Evolutionary conservation across 2,797 vertebrate species (phyloP).

Genomic region (Manis crassicaudata): DNA sequence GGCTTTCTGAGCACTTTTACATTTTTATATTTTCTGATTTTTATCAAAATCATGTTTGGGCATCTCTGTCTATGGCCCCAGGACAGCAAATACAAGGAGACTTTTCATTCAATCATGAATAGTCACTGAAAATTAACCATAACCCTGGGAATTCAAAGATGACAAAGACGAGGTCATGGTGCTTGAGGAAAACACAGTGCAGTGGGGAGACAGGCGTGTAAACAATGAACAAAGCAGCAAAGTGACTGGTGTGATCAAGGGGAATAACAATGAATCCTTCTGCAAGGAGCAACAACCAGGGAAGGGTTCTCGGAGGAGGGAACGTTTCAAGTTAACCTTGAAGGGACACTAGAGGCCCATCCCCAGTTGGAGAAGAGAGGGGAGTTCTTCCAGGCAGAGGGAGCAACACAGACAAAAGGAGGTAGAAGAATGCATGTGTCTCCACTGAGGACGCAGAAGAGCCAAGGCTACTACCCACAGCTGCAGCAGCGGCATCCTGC

Average conservation of each 20-base stretch:
- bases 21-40: neutral
- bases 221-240: neutral
- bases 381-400: neutral
- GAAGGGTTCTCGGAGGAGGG: neutral
- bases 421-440: neutral
- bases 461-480: neutral
- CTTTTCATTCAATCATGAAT: neutral
- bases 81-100: conserved; percentile 4
- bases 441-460: neutral
- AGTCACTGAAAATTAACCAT: conserved; percentile 35
- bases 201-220: neutral
- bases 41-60: neutral
- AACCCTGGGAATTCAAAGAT: neutral
- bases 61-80: neutral
- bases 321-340: neutral
- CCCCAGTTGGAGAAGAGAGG: neutral
- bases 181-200: neutral
- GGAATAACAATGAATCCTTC: neutral
- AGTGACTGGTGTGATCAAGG: neutral
- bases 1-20: neutral
- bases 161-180: neutral
- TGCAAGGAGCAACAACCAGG: neutral
- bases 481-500: neutral
- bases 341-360: neutral
- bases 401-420: neutral